Evolutionary conservation across 2,888 invertebrate genomes (phyloP), one percentile per base, ranked within the genome.

Genomic region (Rotaria magnacalcarata): DNA sequence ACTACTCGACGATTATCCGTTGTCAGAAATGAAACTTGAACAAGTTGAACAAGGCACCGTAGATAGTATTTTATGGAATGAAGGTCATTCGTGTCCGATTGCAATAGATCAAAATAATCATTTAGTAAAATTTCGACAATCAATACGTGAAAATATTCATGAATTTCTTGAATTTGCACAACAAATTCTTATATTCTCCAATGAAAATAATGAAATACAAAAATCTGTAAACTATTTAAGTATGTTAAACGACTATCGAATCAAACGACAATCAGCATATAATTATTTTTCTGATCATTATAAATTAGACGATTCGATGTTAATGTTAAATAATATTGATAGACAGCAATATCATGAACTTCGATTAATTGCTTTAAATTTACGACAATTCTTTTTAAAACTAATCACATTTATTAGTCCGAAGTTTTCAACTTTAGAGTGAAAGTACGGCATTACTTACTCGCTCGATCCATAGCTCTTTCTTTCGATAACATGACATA

Each of bases 161-260:
- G 27, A 67, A 67, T 67, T 67, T 67, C 67, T 67, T 34, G 67
- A 67, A 67, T 67, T 67, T 34, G 6, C 67, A 67, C 67, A 34
- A 67, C 27, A 27, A 16, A 67, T 67, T 67, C 24, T 27, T 27
- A 27, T 27, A 67, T 10, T 67, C 5, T 10, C 27, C 3, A 24
- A 67, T 27, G 34, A 67, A 27, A 67, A 67, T 34, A 14, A 34
- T 34, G 34, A 67, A 24, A 34, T 67, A 67, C 27, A 67, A 56
- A 67, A 67, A 67, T 24, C 67, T 14, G 16, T 34, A 5, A 27
- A 67, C 27, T 27, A 34, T 16, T 67, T 34, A 67, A 16, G 14
- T 27, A 1, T 16, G 16, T 34, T 34, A 34, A 67, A 67, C 34
- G 16, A 67, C 24, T 56, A 56, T 24, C 56, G 56, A 56, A 56